phyloP scores from a whole-genome alignment of 2,113 vertebrate species.

The Raja brachyura region DNA sequence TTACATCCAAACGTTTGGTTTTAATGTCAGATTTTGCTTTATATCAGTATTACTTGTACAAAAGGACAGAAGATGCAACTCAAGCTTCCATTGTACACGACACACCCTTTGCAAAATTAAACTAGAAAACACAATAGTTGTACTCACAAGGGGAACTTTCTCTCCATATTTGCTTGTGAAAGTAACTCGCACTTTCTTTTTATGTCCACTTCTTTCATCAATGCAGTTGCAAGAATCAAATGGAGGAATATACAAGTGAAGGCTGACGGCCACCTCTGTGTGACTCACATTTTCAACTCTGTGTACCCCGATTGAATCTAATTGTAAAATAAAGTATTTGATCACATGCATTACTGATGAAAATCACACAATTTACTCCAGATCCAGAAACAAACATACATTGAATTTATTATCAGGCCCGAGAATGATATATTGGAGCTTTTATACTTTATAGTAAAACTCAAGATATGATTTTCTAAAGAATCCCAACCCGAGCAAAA shows the following conservation, averaged over 20 bases:
- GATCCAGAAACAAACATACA: not conserved
- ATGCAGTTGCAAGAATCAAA: constrained; percentile 82
- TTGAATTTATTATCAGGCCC: not conserved
- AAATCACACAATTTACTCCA: not conserved
- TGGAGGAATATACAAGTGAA: constrained; percentile 92
- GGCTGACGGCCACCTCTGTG: constrained; percentile 78
- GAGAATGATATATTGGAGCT: not conserved
- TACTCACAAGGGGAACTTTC: constrained; percentile 76
- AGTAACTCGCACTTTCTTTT: constrained; percentile 81
- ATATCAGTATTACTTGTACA: not conserved
- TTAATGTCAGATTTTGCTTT: not conserved
- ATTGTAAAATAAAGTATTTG: not conserved
- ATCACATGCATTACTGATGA: too few species aligned
- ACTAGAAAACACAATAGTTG: not conserved
- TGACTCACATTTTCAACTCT: constrained; percentile 94
- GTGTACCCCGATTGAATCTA: constrained; percentile 88
- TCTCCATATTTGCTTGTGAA: constrained; percentile 88
- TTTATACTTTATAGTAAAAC: not conserved
- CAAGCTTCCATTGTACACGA: not conserved
- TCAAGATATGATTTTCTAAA: not conserved
- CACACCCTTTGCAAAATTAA: not conserved
- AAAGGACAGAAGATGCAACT: not conserved
- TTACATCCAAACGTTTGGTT: not conserved
- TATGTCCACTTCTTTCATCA: constrained; percentile 92
- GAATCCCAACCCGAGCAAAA: not conserved